Base-by-base conservation (phyloP, 2,113 vertebrate genomes). In the Dascyllus trimaculatus region DNA sequence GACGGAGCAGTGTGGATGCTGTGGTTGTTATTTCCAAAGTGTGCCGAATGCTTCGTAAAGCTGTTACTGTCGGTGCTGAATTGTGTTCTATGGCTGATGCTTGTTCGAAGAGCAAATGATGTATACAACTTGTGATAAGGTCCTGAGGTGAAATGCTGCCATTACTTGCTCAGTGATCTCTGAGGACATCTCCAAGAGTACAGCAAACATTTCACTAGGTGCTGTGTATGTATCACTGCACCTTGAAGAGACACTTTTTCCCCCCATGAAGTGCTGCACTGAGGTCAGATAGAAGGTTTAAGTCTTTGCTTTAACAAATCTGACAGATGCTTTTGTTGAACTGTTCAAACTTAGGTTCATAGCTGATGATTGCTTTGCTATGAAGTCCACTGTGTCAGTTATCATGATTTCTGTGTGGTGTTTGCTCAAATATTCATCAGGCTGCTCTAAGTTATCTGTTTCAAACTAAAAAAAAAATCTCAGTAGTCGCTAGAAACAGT, bases 391-490 rank as follows among this genome's bases (percentile, higher is more conserved):
- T 13, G 38, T 40, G 38, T 40, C 38, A 11, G 38, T 11, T 57
- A 17, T 57, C 24, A 19, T 46, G 22, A 22, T 54, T 8, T 11
- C 17, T 11, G 14, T 22, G 17, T 26, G 11, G 5, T 46, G 18
- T 57, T 48, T 38, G 22, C 22, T 64, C 10, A 67, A 4, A 72
- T 57, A 65, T 84, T 77, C 11, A 58, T 53, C 11, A 67, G 18
- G 49, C 57, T 80, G 21, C 67, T 85, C 22, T 46, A 25, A 51
- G 46, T 22, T 2, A 13, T 52, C 25, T 19, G 22, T 69, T 76
- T 65, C 21, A 57, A 11, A 45, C 14, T n/a, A n/a, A n/a, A 52
- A 71, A 58, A 22, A 52, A 49, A 70, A 65, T 63, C 62, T 64
- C 51, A 73, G 4, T 49, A 35, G 22, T 73, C 9, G 11, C 21